Base-by-base conservation (phyloP, 2,888 invertebrate species). In the Acleris laterana region DNA sequence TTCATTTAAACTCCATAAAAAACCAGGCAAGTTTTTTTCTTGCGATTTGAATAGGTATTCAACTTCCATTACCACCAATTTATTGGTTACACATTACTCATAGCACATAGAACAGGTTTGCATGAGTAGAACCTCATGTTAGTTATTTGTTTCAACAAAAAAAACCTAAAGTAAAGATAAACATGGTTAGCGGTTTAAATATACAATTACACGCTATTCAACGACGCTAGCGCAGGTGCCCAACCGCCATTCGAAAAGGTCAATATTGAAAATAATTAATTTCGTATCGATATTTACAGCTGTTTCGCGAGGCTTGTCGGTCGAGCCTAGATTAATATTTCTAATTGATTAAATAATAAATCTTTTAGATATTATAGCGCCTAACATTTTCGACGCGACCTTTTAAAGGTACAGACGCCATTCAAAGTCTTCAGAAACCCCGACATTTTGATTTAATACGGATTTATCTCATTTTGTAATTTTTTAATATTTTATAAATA, bases 141-240 rank as follows among this genome's bases (percentile, higher is more conserved):
- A 25, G 32, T 25, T 58, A 44, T 44, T 50, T 61, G 25, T 44
- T 57, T 44, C 6, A 7, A 49, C 38, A 63, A 59, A 63, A 63
- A 58, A 58, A 49, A 55, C 59, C 49, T 28, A n/a, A 48, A 53
- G 57, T 17, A 25, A 56, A 63, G 50, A 60, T 44, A 28, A 55
- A 65, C 49, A 20, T 56, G 28, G 65, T 61, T 42, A 56, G 20
- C 55, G 56, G 49, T 42, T 64, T 63, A 55, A 64, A 62, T 50
- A 57, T 68, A 56, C 55, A 71, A 71, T 71, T 69, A 71, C 66
- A 68, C 66, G 49, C 59, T 44, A 71, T 69, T 71, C 69, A 66
- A 51, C 57, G 42, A 62, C 58, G 46, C 69, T 66, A 62, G 63
- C 44, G 55, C 52, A n/a, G 17, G 16, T 22, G 49, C 53, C 38